Conservation (phyloP, 2,888 invertebrate species). For the Pinctada fucata region DNA sequence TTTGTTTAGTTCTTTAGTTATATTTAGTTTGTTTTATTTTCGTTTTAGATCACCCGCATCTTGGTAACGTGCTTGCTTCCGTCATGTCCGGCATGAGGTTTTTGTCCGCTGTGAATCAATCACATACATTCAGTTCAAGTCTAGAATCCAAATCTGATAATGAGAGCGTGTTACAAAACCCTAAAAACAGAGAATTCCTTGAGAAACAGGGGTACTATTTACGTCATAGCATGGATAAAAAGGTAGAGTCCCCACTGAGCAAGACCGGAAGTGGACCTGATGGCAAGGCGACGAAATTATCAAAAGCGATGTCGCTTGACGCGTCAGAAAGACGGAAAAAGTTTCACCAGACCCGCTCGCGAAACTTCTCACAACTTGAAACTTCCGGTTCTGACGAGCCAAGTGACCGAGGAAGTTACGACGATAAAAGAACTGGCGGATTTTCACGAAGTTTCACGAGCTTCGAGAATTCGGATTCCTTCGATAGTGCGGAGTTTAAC, state of each 20-base stretch:
- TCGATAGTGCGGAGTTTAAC: slow-evolving; percentile 47
- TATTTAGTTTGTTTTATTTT: slow-evolving; percentile 23
- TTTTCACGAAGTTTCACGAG: slow-evolving; percentile 39
- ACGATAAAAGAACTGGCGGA: slow-evolving; percentile 20
- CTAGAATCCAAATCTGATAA: slow-evolving; percentile 10
- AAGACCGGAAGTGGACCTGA: not conserved
- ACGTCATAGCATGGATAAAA: not conserved
- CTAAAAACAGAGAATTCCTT: slow-evolving; percentile 47
- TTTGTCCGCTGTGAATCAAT: slow-evolving; percentile 24
- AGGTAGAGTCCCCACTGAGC: not conserved
- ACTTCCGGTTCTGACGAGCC: slow-evolving; percentile 8
- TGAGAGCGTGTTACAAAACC: slow-evolving; percentile 35
- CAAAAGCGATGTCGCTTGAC: slow-evolving; percentile 34
- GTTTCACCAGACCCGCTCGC: slow-evolving; percentile 44
- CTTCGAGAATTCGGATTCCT: slow-evolving; percentile 49
- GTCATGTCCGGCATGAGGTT: slow-evolving; percentile 44
- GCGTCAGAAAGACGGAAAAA: slow-evolving; percentile 50
- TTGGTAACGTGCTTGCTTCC: slow-evolving; percentile 33
- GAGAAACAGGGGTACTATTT: slow-evolving; percentile 53
- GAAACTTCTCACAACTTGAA: slow-evolving; percentile 21
- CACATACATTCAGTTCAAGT: slow-evolving; percentile 9
- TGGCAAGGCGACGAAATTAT: slow-evolving; percentile 7
- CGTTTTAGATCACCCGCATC: slow-evolving; percentile 32
- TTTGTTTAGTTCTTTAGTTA: slow-evolving; percentile 2
- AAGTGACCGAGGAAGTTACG: slow-evolving; percentile 9